phyloP scores from a whole-genome alignment of 2,113 vertebrate species.

The Lophochroa leadbeateri region DNA sequence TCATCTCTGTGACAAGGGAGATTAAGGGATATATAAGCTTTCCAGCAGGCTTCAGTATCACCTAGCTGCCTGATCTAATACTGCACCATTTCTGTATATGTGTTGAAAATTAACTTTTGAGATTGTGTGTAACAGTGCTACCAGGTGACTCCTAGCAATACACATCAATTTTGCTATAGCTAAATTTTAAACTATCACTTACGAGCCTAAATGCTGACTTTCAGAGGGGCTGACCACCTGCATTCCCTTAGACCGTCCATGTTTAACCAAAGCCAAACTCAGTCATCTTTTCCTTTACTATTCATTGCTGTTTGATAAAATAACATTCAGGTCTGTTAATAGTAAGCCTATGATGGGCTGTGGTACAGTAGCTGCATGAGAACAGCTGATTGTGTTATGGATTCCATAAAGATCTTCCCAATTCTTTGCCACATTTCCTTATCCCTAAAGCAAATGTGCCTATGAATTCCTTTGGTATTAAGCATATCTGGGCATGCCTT shows the following conservation, averaged over 20 bases:
- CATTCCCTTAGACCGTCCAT: neutral
- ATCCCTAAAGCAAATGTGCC: neutral
- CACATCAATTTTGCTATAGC: neutral
- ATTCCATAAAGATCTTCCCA: neutral
- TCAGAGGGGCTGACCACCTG: neutral
- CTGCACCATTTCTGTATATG: neutral
- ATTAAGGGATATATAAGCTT: slow-evolving; percentile 13
- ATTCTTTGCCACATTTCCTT: neutral
- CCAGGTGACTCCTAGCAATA: neutral
- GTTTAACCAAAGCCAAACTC: neutral
- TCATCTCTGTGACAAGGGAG: neutral
- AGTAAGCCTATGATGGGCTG: neutral
- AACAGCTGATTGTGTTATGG: neutral
- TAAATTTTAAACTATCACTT: neutral
- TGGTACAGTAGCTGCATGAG: rapidly evolving
- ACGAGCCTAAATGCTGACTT: neutral
- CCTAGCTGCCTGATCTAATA: slow-evolving; percentile 33
- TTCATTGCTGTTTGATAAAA: neutral
- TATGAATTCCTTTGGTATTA: neutral
- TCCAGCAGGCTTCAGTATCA: neutral
- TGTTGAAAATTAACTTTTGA: neutral
- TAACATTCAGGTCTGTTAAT: neutral
- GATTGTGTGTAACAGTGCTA: neutral
- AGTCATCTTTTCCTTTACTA: neutral
- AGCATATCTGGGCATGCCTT: neutral